Base-by-base conservation (phyloP, 2,113 vertebrate genomes). In the Aix galericulata region DNA sequence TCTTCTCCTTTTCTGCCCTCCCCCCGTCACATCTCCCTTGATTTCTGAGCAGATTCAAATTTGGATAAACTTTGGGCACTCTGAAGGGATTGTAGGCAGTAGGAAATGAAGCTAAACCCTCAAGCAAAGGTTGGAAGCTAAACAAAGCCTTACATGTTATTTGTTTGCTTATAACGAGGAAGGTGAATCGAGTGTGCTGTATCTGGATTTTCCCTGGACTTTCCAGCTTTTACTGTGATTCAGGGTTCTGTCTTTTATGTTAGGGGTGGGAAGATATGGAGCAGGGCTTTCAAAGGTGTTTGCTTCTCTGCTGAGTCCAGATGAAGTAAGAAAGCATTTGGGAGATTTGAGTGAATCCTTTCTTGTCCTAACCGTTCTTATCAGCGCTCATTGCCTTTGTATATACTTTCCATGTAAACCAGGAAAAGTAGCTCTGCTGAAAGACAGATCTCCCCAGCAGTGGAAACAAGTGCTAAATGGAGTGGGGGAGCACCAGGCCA, bases 381-480 rank as follows among this genome's bases (percentile, higher is more conserved):
- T 93, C 78, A 5, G 52, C 53, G 48, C 31, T 44, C 42, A 18
- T 75, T 86, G 60, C 48, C 31, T 79, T 89, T 72, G 17, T 34
- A 6, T 42, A 11, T 60, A 17, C 64, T 96, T 93, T 64, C 82
- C 85, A 58, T 44, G 68, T 86, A 90, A 94, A 91, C 64, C 64
- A 91, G 64, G 69, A 81, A 52, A 92, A 92, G 76, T 14, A 90
- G 59, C 72, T 95, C 72, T 62, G 48, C 66, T 95, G 90, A 78
- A 91, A 75, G 82, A 52, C 42, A 73, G 48, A 67, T 94, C 82
- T 83, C 59, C 83, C 60, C 56, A 75, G 38, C 48, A 83, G 66
- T 93, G 93, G 93, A 93, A 96, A 92, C 78, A 86, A 94, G 73
- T 84, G 73, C 79, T 94, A 92, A 92, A 90, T 60, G 88, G 88